These are phyloP conservation scores for Autographa gamma DNA, from an alignment of 2,888 invertebrate genomes.

Conservation along the genomic window DNA sequence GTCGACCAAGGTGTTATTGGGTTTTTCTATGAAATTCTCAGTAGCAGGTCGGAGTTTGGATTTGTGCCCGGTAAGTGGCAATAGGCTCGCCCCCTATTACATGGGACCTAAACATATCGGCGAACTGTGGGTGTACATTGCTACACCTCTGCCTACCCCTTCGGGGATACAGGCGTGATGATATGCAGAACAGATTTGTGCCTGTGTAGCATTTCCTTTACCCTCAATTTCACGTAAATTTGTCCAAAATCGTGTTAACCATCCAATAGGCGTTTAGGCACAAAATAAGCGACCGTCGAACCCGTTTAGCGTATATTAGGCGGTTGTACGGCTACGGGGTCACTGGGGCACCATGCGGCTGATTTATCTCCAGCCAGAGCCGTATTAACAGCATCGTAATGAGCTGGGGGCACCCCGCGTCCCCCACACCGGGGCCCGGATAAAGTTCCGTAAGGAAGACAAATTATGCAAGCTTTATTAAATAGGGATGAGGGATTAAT, in stretches of 20 bases:
- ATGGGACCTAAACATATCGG: no score
- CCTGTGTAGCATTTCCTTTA: not conserved
- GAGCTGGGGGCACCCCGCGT: slow-evolving; percentile 22
- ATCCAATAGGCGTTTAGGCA: slow-evolving; percentile 37
- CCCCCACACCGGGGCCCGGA: slow-evolving; percentile 13
- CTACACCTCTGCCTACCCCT: no score
- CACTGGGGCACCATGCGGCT: slow-evolving; percentile 44
- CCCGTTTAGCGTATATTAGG: slow-evolving; percentile 46
- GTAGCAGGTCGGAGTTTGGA: no score
- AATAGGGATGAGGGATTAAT: slow-evolving; percentile 12
- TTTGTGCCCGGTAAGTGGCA: no score
- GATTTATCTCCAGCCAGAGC: slow-evolving; percentile 50
- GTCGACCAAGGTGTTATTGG: no score
- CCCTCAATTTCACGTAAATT: slow-evolving; percentile 23
- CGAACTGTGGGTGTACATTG: no score
- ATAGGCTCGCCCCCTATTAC: no score
- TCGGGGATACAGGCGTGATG: no score
- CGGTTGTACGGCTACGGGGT: slow-evolving; percentile 35
- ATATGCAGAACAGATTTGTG: no score
- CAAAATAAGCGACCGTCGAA: slow-evolving; percentile 38
- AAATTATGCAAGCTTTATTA: slow-evolving; percentile 36
- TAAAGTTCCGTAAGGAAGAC: slow-evolving; percentile 34
- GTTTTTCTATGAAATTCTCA: no score
- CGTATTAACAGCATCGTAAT: slow-evolving; percentile 43
- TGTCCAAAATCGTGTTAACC: slow-evolving; percentile 28